Percentiles rank a stretch among this genome's conserved stretches.
phyloP scores from a whole-genome alignment of 2,113 vertebrate species.

The Oncorhynchus kisutch region DNA sequence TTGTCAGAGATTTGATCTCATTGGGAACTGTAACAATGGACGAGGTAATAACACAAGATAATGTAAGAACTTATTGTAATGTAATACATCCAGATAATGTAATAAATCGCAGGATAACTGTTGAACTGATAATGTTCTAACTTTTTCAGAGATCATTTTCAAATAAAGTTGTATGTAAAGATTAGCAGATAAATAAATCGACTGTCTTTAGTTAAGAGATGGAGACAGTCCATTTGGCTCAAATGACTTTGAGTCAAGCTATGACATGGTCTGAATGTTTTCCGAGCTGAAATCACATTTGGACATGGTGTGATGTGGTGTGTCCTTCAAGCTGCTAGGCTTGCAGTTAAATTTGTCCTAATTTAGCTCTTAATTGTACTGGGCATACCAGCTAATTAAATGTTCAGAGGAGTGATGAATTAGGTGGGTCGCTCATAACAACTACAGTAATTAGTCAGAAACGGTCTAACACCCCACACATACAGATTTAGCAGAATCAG shows the following conservation, averaged over 20 bases:
- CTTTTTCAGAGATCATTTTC: too few relatives aligned
- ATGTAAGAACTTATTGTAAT: too few relatives aligned
- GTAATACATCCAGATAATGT: too few relatives aligned
- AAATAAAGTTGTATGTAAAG: too few relatives aligned
- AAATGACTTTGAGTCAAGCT: neutral
- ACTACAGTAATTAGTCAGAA: constrained; percentile 78
- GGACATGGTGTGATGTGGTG: neutral
- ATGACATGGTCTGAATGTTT: neutral
- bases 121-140: too few relatives aligned
- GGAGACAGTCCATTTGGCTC: neutral
- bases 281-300: neutral
- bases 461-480: constrained; percentile 47
- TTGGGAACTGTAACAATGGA: too few relatives aligned
- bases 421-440: constrained; percentile 79
- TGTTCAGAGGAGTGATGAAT: constrained; percentile 86
- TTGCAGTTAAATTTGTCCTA: constrained; percentile 79
- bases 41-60: too few relatives aligned
- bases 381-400: constrained; percentile 82
- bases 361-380: constrained; percentile 81
- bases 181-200: too few relatives aligned
- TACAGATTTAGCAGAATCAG: constrained; percentile 19
- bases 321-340: constrained; percentile 60
- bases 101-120: too few relatives aligned
- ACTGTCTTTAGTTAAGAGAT: neutral
- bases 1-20: too few relatives aligned